Conservation (phyloP, 2,113 vertebrate species). For the Hypanus sabinus region DNA sequence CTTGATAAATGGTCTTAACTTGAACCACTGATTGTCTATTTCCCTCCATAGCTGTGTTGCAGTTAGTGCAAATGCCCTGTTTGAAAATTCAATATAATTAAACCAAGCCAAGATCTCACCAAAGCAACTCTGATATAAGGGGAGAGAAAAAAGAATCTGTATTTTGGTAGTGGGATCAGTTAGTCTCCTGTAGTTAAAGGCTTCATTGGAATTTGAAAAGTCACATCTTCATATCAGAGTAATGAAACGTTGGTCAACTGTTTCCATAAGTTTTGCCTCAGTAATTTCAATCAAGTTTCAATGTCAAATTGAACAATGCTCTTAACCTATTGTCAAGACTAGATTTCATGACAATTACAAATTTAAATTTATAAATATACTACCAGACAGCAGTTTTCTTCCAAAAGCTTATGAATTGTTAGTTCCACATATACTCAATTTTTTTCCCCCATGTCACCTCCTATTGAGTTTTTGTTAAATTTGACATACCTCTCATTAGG, state of each 20-base stretch:
- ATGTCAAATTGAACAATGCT: neutral
- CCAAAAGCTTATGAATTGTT: too few species aligned
- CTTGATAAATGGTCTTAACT: too few species aligned
- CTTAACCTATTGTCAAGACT: neutral
- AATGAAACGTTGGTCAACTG: neutral
- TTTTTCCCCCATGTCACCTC: neutral
- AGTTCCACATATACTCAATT: neutral
- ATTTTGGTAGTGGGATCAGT: neutral
- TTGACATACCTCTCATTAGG: neutral
- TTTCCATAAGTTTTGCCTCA: neutral
- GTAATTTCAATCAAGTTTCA: neutral
- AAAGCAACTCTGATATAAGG: neutral
- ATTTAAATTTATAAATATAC: too few species aligned
- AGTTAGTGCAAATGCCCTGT: too few species aligned
- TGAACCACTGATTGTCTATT: too few species aligned
- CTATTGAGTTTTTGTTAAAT: neutral
- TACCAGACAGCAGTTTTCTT: too few species aligned
- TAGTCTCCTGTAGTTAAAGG: neutral
- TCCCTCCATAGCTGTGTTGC: too few species aligned
- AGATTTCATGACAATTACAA: too few species aligned
- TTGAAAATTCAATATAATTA: too few species aligned
- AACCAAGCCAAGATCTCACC: too few species aligned
- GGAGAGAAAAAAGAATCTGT: neutral
- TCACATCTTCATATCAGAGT: neutral
- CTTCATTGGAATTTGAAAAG: neutral